Conservation (phyloP, 2,797 vertebrate species). For the Malurus splendens region DNA sequence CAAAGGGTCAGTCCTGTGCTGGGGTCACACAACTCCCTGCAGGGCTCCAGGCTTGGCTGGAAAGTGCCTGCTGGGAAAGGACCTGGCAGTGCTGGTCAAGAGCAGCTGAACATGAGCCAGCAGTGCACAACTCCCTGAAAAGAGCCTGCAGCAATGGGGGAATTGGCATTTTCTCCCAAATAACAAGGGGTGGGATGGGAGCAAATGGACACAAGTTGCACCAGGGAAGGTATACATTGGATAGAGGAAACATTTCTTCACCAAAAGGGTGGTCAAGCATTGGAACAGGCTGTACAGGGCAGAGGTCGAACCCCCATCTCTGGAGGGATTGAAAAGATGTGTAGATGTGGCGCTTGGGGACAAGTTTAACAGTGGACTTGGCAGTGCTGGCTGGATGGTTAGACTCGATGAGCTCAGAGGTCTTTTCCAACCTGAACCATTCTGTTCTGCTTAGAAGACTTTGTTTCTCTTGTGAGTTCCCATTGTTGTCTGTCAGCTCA, state of each 20-base stretch:
- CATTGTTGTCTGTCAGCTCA: background rate
- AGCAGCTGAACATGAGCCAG: background rate
- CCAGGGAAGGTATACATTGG: background rate
- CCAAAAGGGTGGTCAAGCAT: background rate
- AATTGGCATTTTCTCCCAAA: background rate
- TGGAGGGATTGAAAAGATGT: background rate
- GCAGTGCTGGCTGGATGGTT: background rate
- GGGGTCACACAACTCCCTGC: background rate
- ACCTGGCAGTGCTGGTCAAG: background rate
- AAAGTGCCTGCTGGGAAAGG: background rate
- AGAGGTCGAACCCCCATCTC: background rate
- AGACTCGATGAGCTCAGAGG: background rate
- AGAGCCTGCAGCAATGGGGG: background rate
- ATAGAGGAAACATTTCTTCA: background rate
- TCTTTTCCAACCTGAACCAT: background rate
- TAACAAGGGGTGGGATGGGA: background rate
- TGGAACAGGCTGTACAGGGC: background rate
- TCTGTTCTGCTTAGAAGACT: background rate
- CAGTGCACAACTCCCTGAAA: background rate
- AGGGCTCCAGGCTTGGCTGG: background rate
- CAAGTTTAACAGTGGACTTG: background rate
- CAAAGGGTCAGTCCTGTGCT: background rate
- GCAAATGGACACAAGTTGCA: background rate
- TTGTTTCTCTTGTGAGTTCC: constrained; percentile 21
- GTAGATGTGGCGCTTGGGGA: background rate